Base-by-base conservation (phyloP, 2,797 vertebrate genomes). In the Merluccius polli region DNA sequence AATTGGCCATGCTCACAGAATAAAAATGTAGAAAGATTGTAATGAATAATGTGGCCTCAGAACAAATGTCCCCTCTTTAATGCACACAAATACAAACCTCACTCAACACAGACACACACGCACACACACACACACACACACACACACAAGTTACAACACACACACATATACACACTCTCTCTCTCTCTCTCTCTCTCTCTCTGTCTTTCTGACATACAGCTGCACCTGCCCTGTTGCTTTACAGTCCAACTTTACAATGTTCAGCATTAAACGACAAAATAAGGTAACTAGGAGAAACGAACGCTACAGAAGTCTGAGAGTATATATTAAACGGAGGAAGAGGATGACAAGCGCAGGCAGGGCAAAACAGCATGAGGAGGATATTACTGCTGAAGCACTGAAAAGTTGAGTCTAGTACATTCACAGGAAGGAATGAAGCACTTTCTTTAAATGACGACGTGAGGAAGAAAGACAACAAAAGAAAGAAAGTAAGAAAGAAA, bases 221-320 rank as follows among this genome's bases (percentile, higher is more conserved):
- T 79, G 74, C 86, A 91, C 86, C 89, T 92, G 90, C 83, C 87
- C 82, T 80, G 78, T 83, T 86, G 84, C 85, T 87, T 81, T 77
- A 73, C 31, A 70, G 79, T 83, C 83, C 86, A 78, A 87, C 75
- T 78, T 72, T 36, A 44, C 73, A 75, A 77, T 82, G 73, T 76
- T 41, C 18, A 75, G 71, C 81, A 78, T 78, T 81, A 84, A 85
- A 82, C 86, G 63, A 74, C 82, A 75, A 78, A 77, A 81, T 73
- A 77, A 73, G n/a, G 75, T 80, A 71, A 30, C 29, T 32, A 75
- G 10, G 70, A 75, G 80, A 77, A 75, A 68, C 21, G n/a, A 65
- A 48, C 13, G 30, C 18, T 79, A 72, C 31, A 73, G 31, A 41
- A 77, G 33, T 9, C 38, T 44, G 76, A 77, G 68, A 75, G 71